Base-by-base conservation (phyloP, 2,888 invertebrate genomes). In the Tetranychus truncatus region DNA sequence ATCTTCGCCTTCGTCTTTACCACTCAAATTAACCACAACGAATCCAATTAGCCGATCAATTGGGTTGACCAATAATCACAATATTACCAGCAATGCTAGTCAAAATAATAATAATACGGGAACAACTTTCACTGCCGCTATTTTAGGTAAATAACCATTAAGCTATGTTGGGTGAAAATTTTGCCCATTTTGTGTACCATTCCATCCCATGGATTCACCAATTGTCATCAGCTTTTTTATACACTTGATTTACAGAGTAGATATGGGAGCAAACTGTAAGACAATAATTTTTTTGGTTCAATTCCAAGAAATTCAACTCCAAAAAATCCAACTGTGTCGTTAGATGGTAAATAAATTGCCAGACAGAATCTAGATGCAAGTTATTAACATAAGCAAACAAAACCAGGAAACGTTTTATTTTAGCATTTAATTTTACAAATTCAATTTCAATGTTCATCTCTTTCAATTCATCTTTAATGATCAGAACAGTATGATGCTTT, bases 21-120 rank as follows among this genome's bases (percentile, higher is more conserved):
- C 74, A 7, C 74, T 24, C 21, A 46, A 74, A 55, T 55, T 55
- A 55, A 55, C 55, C 15, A 55, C 55, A 55, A 55, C 55, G 11
- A 55, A 55, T 15, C 9, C 55, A 55, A 55, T 55, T 15, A 55
- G 15, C 55, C 55, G 55, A 15, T 55, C 55, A 55, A 55, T 55
- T 7, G 55, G 55, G 15, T 55, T 55, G 55, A 15, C 55, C 55
- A 55, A 55, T 15, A 55, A 55, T 55, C 55, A 55, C 15, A 55
- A 34, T 34, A 34, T 34, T 34, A 34, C 34, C 34, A 34, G 34
- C 34, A 34, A 34, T 34, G 5, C 34, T 34, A 34, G 34, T 34
- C 34, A 34, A 34, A 34, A 55, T 55, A 15, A 55, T 55, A 55
- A 55, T 55, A 55, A 55, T 15, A 55, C 55, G 55, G 55, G 55